Evolutionary conservation across 2,113 vertebrate species (phyloP).

Genomic region (Callocephalon fimbriatum): DNA sequence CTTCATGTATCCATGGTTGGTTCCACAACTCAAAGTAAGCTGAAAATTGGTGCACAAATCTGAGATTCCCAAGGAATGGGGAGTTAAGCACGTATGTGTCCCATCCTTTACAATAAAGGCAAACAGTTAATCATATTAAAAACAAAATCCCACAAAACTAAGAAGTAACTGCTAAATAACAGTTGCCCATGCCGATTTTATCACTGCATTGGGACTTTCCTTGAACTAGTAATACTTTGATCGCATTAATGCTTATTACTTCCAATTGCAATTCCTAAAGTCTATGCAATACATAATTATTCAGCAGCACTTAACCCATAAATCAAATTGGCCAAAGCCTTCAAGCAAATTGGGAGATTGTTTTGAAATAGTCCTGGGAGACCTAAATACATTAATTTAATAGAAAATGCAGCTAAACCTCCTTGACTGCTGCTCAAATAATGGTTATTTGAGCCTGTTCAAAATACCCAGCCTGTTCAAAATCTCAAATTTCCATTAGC

Average conservation of each 20-base stretch:
- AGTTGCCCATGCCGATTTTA: neutral
- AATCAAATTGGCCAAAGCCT: conserved; percentile 1
- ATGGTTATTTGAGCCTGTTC: neutral
- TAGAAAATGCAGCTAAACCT: neutral
- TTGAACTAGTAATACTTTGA: neutral
- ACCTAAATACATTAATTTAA: conserved; percentile 25
- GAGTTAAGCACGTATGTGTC: neutral
- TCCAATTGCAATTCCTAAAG: neutral
- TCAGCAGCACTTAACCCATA: neutral
- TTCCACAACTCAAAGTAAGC: neutral
- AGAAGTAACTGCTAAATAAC: neutral
- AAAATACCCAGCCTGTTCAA: neutral
- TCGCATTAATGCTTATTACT: neutral
- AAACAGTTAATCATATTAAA: neutral
- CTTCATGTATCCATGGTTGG: neutral
- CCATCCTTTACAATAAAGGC: neutral
- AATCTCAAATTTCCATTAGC: neutral
- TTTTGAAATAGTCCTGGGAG: neutral
- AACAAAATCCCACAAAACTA: neutral
- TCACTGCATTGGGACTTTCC: neutral
- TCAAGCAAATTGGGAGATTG: neutral
- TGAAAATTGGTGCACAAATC: conserved; percentile 14
- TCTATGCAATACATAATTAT: neutral
- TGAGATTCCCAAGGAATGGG: neutral
- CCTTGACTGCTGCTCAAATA: neutral